Conservation (phyloP, 2,797 vertebrate species). For the Heterohyrax brucei region DNA sequence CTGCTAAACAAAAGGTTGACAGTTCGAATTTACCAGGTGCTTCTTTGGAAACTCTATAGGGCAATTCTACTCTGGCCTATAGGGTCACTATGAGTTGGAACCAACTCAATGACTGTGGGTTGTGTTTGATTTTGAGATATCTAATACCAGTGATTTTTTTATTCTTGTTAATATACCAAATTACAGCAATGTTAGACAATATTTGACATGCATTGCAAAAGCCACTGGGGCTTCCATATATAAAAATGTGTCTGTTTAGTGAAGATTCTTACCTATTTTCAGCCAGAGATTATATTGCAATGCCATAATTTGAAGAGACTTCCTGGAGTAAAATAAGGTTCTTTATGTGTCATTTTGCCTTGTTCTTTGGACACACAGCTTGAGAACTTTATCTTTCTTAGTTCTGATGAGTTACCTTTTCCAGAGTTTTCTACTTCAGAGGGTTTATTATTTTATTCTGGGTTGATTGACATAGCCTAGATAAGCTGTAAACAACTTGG, state of each 20-base stretch:
- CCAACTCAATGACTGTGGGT: no score
- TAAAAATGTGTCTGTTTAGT: background rate
- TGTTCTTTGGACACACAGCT: background rate
- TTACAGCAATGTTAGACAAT: background rate
- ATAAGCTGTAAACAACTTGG: background rate
- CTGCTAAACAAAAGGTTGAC: no score
- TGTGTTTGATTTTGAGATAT: background rate
- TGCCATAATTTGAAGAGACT: background rate
- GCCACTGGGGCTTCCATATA: no score
- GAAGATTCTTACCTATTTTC: background rate
- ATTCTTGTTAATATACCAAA: constrained; percentile 11
- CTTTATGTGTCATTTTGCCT: background rate
- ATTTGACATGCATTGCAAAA: background rate
- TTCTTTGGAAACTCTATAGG: no score
- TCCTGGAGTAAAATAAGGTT: background rate
- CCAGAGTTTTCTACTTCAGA: background rate
- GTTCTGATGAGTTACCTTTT: background rate
- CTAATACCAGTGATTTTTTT: background rate
- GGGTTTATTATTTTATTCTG: background rate
- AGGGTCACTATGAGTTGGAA: no score
- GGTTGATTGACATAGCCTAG: background rate
- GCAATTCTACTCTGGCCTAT: no score
- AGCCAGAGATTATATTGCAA: background rate
- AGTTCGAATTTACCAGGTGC: no score
- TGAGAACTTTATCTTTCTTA: background rate